phyloP scores from a whole-genome alignment of 2,113 vertebrate species.

The Xiphophorus couchianus region DNA sequence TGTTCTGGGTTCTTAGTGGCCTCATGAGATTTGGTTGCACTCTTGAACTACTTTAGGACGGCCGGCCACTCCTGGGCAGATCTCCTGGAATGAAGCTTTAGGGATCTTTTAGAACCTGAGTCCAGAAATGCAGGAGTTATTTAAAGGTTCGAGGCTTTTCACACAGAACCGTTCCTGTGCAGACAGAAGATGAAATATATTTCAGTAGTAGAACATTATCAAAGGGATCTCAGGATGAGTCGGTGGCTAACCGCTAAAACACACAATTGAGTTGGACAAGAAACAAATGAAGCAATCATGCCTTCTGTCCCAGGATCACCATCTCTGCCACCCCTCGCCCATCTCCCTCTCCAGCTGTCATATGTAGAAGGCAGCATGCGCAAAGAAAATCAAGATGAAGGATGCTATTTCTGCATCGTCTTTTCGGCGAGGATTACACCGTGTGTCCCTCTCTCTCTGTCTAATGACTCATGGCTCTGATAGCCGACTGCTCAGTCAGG shows the following conservation, averaged over 20 bases:
- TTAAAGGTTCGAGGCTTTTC: not conserved
- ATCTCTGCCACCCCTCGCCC: not conserved
- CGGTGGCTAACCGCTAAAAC: not conserved
- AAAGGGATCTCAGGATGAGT: not conserved
- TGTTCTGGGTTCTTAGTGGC: too few relatives aligned
- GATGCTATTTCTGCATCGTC: conserved; percentile 18
- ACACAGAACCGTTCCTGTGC: not conserved
- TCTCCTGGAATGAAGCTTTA: not conserved
- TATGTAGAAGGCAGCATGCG: conserved; percentile 11
- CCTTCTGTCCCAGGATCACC: not conserved
- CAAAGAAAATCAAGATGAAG: not conserved
- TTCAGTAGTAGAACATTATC: not conserved
- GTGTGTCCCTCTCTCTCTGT: not conserved
- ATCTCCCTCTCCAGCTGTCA: not conserved
- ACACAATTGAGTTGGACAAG: too few relatives aligned
- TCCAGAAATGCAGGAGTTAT: not conserved
- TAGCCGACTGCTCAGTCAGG: conserved; percentile 38
- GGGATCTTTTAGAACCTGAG: not conserved
- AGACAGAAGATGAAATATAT: not conserved
- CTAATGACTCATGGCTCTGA: conserved; percentile 47
- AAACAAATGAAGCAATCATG: not conserved
- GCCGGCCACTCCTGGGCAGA: too few relatives aligned
- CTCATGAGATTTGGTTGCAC: too few relatives aligned
- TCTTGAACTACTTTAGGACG: too few relatives aligned
- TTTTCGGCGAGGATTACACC: not conserved